Conservation (phyloP, 1,140 invertebrate genomes). For the Euura saliciscinereae region DNA sequence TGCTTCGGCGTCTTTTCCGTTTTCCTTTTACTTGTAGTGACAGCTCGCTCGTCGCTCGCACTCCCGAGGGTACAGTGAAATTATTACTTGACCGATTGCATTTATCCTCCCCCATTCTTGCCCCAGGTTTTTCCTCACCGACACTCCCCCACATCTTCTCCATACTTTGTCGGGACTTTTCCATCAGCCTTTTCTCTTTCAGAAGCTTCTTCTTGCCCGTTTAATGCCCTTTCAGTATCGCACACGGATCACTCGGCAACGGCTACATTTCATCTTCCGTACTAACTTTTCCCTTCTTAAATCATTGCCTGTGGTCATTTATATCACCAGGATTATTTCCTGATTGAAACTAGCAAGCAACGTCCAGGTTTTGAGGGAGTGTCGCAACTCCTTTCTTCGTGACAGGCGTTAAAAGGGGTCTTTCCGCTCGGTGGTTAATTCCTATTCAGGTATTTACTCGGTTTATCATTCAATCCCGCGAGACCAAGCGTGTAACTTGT, state of each 20-base stretch:
- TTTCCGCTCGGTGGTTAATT: neutral
- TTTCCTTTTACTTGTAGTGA: neutral
- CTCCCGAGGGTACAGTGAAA: neutral
- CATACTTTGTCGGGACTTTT: neutral
- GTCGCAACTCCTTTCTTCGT: neutral
- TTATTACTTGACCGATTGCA: slow-evolving; percentile 7
- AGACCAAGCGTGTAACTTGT: neutral
- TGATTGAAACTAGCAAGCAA: neutral
- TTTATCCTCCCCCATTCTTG: slow-evolving; percentile 2
- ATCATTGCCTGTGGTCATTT: neutral
- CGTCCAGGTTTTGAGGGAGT: neutral
- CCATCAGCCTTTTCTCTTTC: neutral
- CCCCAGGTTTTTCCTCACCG: neutral
- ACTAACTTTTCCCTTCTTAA: neutral
- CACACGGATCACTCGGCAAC: neutral
- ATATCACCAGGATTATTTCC: neutral
- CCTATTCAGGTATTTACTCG: neutral
- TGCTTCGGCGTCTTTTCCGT: neutral
- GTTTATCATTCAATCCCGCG: neutral
- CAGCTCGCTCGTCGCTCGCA: neutral
- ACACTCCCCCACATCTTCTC: neutral
- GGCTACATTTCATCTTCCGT: neutral
- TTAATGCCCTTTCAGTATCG: neutral
- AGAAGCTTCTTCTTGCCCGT: neutral
- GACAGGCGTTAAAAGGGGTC: no score